These are phyloP conservation scores for Orchesella cincta DNA, from an alignment of 1,140 invertebrate species.

Conservation along the genomic window DNA sequence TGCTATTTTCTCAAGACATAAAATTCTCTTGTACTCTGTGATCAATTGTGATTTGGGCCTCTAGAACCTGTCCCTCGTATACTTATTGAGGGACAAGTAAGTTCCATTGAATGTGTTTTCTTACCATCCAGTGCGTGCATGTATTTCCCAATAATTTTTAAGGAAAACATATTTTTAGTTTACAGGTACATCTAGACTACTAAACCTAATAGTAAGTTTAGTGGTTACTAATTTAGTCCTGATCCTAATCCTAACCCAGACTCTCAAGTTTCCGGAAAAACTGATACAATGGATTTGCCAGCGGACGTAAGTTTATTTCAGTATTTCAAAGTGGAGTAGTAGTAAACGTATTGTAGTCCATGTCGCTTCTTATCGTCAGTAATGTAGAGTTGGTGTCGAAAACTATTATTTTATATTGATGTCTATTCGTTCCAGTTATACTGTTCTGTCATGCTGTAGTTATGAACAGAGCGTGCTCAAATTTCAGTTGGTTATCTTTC, in stretches of 20 bases:
- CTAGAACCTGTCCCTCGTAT: background rate
- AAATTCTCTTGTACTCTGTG: slow-evolving; percentile 11
- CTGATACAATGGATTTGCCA: slow-evolving; percentile 41
- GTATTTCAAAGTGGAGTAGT: too few relatives aligned
- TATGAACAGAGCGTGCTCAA: background rate
- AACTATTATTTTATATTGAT: background rate
- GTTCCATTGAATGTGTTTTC: background rate
- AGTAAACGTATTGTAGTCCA: background rate
- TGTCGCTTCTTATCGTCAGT: too few relatives aligned
- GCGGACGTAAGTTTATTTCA: slow-evolving; percentile 39
- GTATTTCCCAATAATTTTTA: background rate
- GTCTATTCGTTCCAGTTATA: background rate
- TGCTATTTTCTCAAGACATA: background rate
- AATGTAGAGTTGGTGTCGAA: too few relatives aligned
- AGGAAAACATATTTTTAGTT: background rate
- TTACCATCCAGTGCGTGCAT: background rate
- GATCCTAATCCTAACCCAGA: background rate
- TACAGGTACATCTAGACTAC: background rate
- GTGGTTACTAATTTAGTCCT: too few relatives aligned
- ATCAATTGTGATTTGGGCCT: slow-evolving; percentile 27
- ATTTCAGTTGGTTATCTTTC: background rate
- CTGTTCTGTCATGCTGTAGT: background rate
- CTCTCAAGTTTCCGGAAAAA: background rate
- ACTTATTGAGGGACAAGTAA: slow-evolving; percentile 6
- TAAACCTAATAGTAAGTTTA: background rate